These are phyloP conservation scores for Drosophila mettleri DNA, from an alignment of 2,888 invertebrate genomes.

Conservation along the genomic window DNA sequence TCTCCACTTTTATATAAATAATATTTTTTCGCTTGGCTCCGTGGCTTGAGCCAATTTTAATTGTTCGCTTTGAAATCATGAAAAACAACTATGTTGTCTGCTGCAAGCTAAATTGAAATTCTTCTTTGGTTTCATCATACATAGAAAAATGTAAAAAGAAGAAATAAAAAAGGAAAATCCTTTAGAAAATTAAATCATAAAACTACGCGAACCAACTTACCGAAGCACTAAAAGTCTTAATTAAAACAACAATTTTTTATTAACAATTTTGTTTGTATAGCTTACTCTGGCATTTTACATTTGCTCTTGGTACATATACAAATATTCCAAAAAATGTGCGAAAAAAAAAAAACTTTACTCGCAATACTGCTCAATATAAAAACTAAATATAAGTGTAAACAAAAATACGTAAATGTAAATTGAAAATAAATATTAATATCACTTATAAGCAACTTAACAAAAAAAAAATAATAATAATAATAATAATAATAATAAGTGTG, in stretches of 20 bases:
- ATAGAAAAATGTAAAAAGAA: neutral
- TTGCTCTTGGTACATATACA: neutral
- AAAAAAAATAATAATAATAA: too few species aligned
- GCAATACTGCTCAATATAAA: too few species aligned
- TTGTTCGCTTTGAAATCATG: neutral
- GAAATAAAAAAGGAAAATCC: neutral
- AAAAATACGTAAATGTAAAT: too few species aligned
- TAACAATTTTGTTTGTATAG: neutral
- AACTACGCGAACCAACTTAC: neutral
- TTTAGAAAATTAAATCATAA: neutral
- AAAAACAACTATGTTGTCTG: neutral
- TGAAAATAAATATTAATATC: too few species aligned
- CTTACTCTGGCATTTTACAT: neutral
- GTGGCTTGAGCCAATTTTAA: neutral
- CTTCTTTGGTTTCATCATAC: neutral
- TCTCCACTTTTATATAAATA: neutral
- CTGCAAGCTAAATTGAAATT: constrained; percentile 2
- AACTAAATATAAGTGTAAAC: too few species aligned
- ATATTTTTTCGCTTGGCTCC: neutral
- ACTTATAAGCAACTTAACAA: too few species aligned
- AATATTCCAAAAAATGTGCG: too few species aligned
- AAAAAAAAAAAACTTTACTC: too few species aligned
- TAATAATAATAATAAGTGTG: too few species aligned
- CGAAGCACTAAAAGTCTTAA: neutral
- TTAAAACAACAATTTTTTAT: neutral